These are phyloP conservation scores for Himalopsyche phryganea DNA, from an alignment of 1,140 invertebrate genomes.

Conservation along the genomic window DNA sequence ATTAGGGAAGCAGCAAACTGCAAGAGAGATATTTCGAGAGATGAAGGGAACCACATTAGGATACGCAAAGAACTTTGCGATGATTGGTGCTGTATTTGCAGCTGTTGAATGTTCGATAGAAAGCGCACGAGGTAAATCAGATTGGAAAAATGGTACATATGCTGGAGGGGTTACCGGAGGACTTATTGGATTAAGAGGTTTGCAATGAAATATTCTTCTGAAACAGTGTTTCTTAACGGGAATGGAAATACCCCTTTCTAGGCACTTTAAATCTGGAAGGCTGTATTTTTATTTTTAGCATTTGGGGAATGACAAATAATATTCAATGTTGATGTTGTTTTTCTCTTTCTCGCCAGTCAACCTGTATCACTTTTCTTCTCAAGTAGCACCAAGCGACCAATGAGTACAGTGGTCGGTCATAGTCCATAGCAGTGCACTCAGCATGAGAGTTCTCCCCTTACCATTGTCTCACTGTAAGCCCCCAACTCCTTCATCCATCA, in stretches of 20 bases:
- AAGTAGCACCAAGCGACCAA: too few species aligned
- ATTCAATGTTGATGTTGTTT: too few species aligned
- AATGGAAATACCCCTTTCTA: neutral
- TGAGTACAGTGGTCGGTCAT: too few species aligned
- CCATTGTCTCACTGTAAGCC: too few species aligned
- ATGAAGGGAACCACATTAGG: constrained; percentile 87
- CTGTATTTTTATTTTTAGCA: too few species aligned
- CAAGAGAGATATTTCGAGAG: constrained; percentile 79
- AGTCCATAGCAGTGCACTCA: too few species aligned
- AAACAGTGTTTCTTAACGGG: neutral
- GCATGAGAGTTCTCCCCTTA: too few species aligned
- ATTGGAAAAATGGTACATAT: constrained; percentile 95
- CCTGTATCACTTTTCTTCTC: too few species aligned
- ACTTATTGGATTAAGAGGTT: constrained; percentile 90
- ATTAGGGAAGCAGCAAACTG: constrained; percentile 79
- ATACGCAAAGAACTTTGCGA: constrained; percentile 97
- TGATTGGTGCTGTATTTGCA: constrained; percentile 90
- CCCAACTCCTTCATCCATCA: too few species aligned
- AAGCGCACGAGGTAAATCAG: constrained; percentile 86
- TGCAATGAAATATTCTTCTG: neutral
- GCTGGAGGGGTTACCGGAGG: constrained; percentile 92
- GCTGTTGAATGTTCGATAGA: constrained; percentile 91
- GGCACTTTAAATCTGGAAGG: too few species aligned
- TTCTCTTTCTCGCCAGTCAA: too few species aligned
- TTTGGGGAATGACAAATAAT: too few species aligned